These are phyloP conservation scores for Coptodon rendalli DNA, from an alignment of 2,113 vertebrate genomes.

Conservation along the genomic window DNA sequence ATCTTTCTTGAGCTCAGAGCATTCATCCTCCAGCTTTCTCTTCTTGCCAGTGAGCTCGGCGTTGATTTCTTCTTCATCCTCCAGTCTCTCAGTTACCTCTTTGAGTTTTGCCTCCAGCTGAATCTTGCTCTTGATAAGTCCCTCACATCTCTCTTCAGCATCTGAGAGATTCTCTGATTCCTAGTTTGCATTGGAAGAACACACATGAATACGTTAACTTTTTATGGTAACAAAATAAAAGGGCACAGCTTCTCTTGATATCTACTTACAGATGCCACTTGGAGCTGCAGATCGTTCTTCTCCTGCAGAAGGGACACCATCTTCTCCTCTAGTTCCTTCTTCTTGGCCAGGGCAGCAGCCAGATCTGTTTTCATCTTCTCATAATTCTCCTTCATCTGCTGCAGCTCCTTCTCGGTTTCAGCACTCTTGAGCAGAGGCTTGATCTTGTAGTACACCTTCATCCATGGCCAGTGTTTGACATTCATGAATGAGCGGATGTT, in stretches of 20 bases:
- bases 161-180: constrained; percentile 55
- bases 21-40: constrained; percentile 81
- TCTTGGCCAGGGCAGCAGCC: constrained; percentile 44
- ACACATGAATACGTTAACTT: background rate
- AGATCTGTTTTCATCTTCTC: constrained; percentile 44
- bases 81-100: constrained; percentile 79
- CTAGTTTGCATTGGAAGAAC: background rate
- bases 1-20: constrained; percentile 62
- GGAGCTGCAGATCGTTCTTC: constrained; percentile 46
- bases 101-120: constrained; percentile 63
- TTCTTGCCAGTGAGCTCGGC: constrained; percentile 79
- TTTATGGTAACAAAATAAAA: background rate
- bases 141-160: constrained; percentile 61
- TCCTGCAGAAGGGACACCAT: constrained; percentile 57
- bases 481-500: constrained; percentile 59
- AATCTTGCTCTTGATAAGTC: constrained; percentile 62
- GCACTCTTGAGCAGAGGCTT: constrained; percentile 57
- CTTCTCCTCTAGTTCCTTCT: constrained; percentile 54
- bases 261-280: constrained; percentile 45
- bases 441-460: constrained; percentile 66
- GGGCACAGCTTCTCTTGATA: background rate
- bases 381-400: constrained; percentile 53
- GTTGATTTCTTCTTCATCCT: constrained; percentile 77
- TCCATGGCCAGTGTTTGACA: constrained; percentile 64
- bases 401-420: constrained; percentile 33